A percentile compares a stretch with the other conserved stretches of the same genome.
phyloP scores from a whole-genome alignment of 2,888 invertebrate genomes.

The Leptopilina myrica region DNA sequence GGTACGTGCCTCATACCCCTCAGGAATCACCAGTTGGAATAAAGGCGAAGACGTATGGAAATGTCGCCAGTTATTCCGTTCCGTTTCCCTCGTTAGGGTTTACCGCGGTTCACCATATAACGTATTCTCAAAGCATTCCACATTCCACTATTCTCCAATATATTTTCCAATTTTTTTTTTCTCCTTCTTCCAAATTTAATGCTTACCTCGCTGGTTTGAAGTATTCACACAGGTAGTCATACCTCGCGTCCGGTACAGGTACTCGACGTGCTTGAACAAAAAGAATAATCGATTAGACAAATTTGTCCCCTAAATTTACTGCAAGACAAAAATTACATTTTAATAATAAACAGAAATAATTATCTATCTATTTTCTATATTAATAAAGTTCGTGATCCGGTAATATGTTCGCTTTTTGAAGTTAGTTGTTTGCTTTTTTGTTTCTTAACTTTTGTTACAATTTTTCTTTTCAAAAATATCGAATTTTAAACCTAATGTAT shows the following conservation, averaged over 20 bases:
- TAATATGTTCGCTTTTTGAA: too few species aligned
- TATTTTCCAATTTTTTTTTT: constrained; percentile 53
- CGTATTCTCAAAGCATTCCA: constrained; percentile 63
- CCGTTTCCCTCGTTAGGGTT: constrained; percentile 70
- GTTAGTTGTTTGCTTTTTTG: too few species aligned
- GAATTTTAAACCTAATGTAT: too few species aligned
- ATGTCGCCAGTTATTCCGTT: constrained; percentile 73
- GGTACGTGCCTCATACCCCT: constrained; percentile 60
- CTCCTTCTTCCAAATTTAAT: constrained; percentile 56
- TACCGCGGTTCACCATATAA: constrained; percentile 61
- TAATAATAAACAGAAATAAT: too few species aligned
- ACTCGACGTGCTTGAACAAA: constrained; percentile 88
- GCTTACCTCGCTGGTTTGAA: constrained; percentile 95
- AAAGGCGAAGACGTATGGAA: constrained; percentile 74
- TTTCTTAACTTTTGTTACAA: too few species aligned
- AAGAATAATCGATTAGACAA: constrained; percentile 62
- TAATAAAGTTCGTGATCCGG: too few species aligned
- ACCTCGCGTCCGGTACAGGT: constrained; percentile 97
- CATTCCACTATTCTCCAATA: constrained; percentile 54
- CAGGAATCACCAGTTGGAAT: constrained; percentile 60
- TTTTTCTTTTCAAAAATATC: too few species aligned
- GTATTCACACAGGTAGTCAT: constrained; percentile 93
- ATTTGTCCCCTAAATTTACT: neutral
- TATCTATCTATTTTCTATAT: too few species aligned
- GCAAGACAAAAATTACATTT: neutral